Base-by-base conservation (phyloP, 2,888 invertebrate species). In the Epirrita christyi region DNA sequence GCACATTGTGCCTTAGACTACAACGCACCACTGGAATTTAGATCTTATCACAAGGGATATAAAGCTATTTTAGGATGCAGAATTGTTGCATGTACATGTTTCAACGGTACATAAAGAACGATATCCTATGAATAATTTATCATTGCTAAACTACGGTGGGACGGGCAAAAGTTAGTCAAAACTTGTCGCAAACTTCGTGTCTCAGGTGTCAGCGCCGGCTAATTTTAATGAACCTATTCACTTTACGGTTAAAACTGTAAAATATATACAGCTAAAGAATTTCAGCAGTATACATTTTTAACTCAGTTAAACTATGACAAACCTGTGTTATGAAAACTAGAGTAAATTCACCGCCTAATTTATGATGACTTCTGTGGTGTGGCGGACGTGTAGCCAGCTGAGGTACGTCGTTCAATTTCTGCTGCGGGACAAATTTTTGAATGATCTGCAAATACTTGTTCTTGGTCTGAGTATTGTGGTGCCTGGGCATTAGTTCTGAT, bases 141-240 rank as follows among this genome's bases (percentile, higher is more conserved):
- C 63, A 57, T 61, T 32, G 6, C 51, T 66, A 67, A 70, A 66
- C 67, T 67, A 67, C 63, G 48, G 57, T 43, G 40, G 38, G 52
- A 58, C 52, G 61, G 59, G 62, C 63, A 57, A 63, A 71, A 68
- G 64, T 71, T 66, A 59, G 53, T 49, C 49, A 52, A 41, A 63
- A 59, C 63, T 62, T 61, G 48, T 36, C 47, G 44, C 51, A 28
- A 58, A 60, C 45, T 66, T 56, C 15, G 28, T n/a, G 66, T 36
- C 69, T 61, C 73, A 72, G 73, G 73, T 73, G 71, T 44, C 50
- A 55, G n/a, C 48, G 47, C 32, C 41, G 48, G 44, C 52, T 66
- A 66, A 70, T 67, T 64, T 67, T 70, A 70, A 73, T 71, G 69
- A 65, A 67, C 67, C 55, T 63, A 64, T 66, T 64, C 61, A 63